Base-by-base conservation (phyloP, 2,888 invertebrate genomes). In the Diabrotica balteata region DNA sequence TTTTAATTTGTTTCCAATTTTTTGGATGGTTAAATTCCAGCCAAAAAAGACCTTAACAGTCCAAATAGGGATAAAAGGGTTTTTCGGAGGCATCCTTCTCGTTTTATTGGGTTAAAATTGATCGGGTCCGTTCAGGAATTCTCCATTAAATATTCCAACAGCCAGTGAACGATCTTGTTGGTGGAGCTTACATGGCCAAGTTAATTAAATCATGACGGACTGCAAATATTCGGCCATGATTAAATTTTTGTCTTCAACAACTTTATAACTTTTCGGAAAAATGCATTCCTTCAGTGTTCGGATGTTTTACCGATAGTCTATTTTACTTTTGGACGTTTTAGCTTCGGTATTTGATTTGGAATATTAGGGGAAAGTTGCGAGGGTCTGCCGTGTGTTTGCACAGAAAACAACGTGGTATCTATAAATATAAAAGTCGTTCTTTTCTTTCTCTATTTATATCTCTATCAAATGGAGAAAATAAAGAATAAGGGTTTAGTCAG, bases 191-290 rank as follows among this genome's bases (percentile, higher is more conserved):
- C 53, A 77, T 76, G 78, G 77, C 76, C 32, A 74, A 76, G 77
- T 78, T 79, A 80, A 80, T 80, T 80, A 78, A 80, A 79, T 79
- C 78, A 76, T 77, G 77, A 75, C 78, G 66, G 72, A 72, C 62
- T 71, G 72, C 68, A 73, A 71, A 50, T 47, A 49, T 59, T 52
- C 45, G 46, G 57, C 54, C 58, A 59, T 65, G 60, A 70, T 70
- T 67, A 68, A 63, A 63, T 54, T 63, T 57, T n/a, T 57, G 54
- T 47, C 50, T 17, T 49, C 42, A 17, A 49, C 22, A 59, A 59
- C 59, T 47, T 45, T 59, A 47, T 47, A 43, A 59, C 32, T 49
- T 59, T 17, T 11, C 32, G 47, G 4, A 42, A 11, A 50, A 50
- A 59, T 47, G 8, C 54, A 54, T 54, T 54, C 54, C n/a, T 54